phyloP scores from a whole-genome alignment of 2,113 vertebrate genomes.

The Noctilio leporinus region DNA sequence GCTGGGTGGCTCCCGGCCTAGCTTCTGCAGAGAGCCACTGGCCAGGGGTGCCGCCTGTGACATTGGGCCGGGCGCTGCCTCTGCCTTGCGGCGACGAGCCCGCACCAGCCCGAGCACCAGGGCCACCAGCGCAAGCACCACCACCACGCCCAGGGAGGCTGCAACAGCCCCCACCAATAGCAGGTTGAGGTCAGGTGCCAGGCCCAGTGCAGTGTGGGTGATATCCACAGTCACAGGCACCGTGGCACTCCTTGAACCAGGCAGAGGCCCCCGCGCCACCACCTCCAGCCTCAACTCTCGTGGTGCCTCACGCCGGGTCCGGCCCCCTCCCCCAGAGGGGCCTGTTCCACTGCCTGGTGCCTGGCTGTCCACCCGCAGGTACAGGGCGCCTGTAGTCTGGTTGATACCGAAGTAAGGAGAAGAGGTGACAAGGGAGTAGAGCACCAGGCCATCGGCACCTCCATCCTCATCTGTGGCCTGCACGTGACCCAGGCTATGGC shows the following conservation, averaged over 20 bases:
- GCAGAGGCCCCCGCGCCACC: conserved; percentile 89
- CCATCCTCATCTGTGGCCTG: conserved; percentile 92
- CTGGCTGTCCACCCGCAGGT: conserved; percentile 88
- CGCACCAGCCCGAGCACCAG: conserved; percentile 89
- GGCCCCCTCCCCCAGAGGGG: conserved; percentile 52
- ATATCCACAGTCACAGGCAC: conserved; percentile 89
- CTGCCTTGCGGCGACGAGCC: conserved; percentile 79
- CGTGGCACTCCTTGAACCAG: conserved; percentile 84
- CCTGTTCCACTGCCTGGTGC: conserved; percentile 78
- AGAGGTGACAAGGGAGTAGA: conserved; percentile 86
- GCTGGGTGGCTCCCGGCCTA: conserved; percentile 82
- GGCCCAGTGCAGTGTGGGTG: conserved; percentile 91
- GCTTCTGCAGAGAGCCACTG: conserved; percentile 87
- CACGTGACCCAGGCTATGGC: conserved; percentile 91
- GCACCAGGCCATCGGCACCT: conserved; percentile 91
- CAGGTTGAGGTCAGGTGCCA: conserved; percentile 89
- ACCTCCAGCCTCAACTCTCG: conserved; percentile 92
- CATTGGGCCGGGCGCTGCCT: conserved; percentile 72
- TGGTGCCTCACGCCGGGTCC: conserved; percentile 82
- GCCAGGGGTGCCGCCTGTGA: conserved; percentile 70
- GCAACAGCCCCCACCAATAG: conserved; percentile 91
- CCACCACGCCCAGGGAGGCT: conserved; percentile 89
- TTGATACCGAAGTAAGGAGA: conserved; percentile 95
- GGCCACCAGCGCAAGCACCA: conserved; percentile 90
- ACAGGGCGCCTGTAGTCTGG: conserved; percentile 90